Conservation (phyloP, 1,140 invertebrate species). For the Pogonomyrmex barbatus region DNA sequence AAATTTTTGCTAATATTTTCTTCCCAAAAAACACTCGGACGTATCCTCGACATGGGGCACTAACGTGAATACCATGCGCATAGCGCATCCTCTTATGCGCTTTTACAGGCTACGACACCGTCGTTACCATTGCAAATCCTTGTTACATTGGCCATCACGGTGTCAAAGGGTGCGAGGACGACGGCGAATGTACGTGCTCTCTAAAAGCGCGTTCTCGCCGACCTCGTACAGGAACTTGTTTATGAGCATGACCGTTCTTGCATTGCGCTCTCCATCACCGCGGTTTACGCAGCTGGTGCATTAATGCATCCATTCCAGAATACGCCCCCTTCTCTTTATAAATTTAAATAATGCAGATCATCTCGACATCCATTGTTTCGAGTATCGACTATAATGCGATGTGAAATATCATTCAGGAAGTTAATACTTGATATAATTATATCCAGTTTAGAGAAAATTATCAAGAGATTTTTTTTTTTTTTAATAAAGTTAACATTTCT, state of each 20-base stretch:
- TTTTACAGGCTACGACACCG: slow-evolving; percentile 58
- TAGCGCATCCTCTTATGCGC: slow-evolving; percentile 31
- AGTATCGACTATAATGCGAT: neutral
- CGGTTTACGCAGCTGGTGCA: slow-evolving; percentile 32
- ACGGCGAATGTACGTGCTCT: slow-evolving; percentile 37
- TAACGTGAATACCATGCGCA: slow-evolving; percentile 2
- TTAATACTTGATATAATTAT: neutral
- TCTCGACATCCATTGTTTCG: neutral
- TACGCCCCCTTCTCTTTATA: neutral
- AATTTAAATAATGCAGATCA: neutral
- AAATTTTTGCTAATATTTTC: neutral
- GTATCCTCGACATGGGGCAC: neutral
- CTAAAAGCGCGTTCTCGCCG: slow-evolving; percentile 59
- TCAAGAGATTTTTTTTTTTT: neutral
- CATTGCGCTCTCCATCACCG: slow-evolving; percentile 55
- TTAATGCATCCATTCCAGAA: neutral
- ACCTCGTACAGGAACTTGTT: slow-evolving; percentile 53
- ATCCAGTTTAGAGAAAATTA: neutral
- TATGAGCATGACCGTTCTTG: slow-evolving; percentile 62
- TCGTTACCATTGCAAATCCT: slow-evolving; percentile 73
- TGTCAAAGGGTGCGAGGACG: slow-evolving; percentile 28
- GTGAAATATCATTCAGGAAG: neutral
- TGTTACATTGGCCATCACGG: slow-evolving; percentile 39
- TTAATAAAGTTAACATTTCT: neutral
- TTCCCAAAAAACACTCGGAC: neutral